Base-by-base conservation (phyloP, 2,888 invertebrate species). In the Agriopis leucophaearia region DNA sequence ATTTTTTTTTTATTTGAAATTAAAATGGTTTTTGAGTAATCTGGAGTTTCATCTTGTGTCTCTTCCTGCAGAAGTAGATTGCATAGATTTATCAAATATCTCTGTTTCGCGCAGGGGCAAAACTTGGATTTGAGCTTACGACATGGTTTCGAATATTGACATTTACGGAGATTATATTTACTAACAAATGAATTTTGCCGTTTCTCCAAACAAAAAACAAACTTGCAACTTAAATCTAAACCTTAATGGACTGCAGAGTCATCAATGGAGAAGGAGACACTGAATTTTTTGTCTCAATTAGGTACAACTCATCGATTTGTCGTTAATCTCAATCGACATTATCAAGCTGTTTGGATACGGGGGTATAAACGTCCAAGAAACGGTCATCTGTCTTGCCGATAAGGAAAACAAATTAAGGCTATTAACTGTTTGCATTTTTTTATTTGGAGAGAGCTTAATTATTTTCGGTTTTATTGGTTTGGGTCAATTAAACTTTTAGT, bases 321-420 rank as follows among this genome's bases (percentile, higher is more conserved):
- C 82, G 82, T 89, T 88, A 85, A 88, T 90, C 88, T 89, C 85
- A 87, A 90, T 89, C 83, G 83, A 78, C 81, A 79, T 81, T 84
- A 86, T 86, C 82, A 84, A 87, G 84, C 83, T 84, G 84, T 87
- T 88, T 84, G 83, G 78, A 82, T 84, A 79, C 78, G 75, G 78
- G 27, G 80, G 75, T 85, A 85, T 84, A 85, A 86, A 86, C 78
- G 80, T 81, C 81, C 76, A 70, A 79, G 78, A 74, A 78, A 84
- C 83, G 82, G 83, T 79, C 83, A 82, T 82, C 77, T 75, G 76
- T 81, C 79, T 79, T 78, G 60, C 13, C 48, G 68, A 60, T 69
- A 64, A 47, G 60, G 60, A 51, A 68, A 68, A 64, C 56, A 68
- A 68, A 68, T 60, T 68, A 63, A 66, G 45, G 60, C 59, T 55